Percentiles rank a stretch among this genome's conserved stretches.
phyloP scores from a whole-genome alignment of 2,888 invertebrate genomes.

The Coelinius sp. region DNA sequence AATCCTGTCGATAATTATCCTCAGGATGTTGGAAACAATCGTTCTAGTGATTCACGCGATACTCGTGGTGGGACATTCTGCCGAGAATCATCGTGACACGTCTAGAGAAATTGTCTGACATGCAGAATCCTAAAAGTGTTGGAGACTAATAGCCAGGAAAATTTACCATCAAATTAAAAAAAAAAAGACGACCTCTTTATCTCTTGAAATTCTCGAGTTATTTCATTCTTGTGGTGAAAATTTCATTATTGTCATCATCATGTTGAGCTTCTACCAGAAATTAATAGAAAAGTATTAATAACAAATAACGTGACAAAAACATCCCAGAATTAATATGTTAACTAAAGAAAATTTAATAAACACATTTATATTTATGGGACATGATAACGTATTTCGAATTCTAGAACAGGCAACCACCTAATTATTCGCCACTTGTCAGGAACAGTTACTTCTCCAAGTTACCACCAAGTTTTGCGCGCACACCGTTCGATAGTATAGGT shows the following conservation, averaged over 20 bases:
- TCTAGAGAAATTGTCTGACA: no score
- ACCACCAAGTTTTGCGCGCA: constrained; percentile 26
- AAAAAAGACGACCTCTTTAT: no score
- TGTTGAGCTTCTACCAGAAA: background rate
- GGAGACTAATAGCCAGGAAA: no score
- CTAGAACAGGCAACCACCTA: constrained; percentile 33
- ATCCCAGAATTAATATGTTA: background rate
- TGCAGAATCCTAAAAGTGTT: background rate
- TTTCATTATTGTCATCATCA: no score
- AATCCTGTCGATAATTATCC: background rate
- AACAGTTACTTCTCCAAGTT: constrained; percentile 41
- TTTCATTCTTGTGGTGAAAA: no score
- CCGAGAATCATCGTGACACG: no score
- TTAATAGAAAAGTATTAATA: background rate
- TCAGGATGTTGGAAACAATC: background rate
- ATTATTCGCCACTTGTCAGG: constrained; percentile 49
- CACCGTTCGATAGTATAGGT: constrained; percentile 43
- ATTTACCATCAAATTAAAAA: no score
- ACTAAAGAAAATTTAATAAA: constrained; percentile 17
- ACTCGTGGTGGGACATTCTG: no score
- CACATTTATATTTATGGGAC: constrained; percentile 21
- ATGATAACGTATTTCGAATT: constrained; percentile 21
- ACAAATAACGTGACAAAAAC: background rate
- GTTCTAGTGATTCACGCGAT: no score
- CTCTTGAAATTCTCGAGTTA: no score